A percentile compares a stretch with the other conserved stretches of the same genome.
Conservation (phyloP, 2,888 invertebrate species). For the Cheilosia urbana region DNA sequence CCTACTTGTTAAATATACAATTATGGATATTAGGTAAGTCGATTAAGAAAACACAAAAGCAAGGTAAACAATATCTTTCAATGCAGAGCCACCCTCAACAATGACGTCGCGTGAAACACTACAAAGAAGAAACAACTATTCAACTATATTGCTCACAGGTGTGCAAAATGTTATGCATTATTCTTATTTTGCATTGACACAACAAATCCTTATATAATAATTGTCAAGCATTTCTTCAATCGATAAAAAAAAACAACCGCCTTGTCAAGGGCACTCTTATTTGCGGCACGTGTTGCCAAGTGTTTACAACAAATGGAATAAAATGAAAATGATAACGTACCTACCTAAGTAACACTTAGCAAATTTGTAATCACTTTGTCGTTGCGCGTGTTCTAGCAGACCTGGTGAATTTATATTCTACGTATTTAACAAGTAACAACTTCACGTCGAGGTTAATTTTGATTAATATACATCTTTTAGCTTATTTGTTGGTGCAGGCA, state of each 20-base stretch:
- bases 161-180: constrained; percentile 4
- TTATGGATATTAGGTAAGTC: not conserved
- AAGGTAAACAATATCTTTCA: not conserved
- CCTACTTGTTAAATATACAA: not conserved
- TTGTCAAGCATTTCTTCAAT: constrained; percentile 33
- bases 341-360: constrained; percentile 2
- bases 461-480: no score
- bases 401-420: not conserved
- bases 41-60: not conserved
- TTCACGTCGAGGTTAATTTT: no score
- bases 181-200: constrained; percentile 11
- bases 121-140: constrained; percentile 15
- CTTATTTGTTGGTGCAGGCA: no score
- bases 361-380: constrained; percentile 15
- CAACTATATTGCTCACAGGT: constrained; percentile 9
- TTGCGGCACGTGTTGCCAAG: constrained; percentile 56
- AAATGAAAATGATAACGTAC: no score
- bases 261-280: constrained; percentile 64
- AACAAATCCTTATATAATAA: constrained; percentile 43
- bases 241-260: constrained; percentile 41
- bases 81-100: not conserved
- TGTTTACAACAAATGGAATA: constrained; percentile 31
- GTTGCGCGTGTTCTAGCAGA: constrained; percentile 9
- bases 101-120: not conserved
- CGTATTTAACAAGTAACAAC: no score